Percentiles rank a stretch among this genome's conserved stretches.
phyloP scores from a whole-genome alignment of 1,140 invertebrate species.

The Pachyrhynchus sulphureomaculatus region DNA sequence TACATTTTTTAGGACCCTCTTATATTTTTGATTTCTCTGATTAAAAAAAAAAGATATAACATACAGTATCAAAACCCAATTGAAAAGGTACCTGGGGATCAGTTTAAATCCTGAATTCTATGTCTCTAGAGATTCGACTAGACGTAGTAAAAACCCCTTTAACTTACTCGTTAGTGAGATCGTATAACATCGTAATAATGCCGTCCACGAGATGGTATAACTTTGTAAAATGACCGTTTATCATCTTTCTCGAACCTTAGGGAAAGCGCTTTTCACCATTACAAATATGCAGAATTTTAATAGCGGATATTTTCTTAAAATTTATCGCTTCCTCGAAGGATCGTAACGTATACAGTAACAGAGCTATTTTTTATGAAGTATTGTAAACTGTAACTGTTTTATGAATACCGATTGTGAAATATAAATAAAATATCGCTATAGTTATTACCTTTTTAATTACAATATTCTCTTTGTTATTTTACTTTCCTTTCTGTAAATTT shows the following conservation, averaged over 20 bases:
- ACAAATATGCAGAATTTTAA: conserved; percentile 3
- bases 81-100: conserved; percentile 27
- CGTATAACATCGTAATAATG: conserved; percentile 30
- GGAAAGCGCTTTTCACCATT: conserved; percentile 5
- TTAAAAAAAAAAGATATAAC: too few species aligned
- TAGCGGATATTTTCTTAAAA: not conserved
- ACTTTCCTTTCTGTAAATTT: too few species aligned
- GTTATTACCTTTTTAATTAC: too few species aligned
- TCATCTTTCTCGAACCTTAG: not conserved
- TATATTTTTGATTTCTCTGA: too few species aligned
- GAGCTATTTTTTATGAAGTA: too few species aligned
- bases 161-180: conserved; percentile 1
- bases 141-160: conserved; percentile 29
- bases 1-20: too few species aligned
- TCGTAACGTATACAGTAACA: too few species aligned
- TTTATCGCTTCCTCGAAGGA: too few species aligned
- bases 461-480: too few species aligned
- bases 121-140: conserved; percentile 22
- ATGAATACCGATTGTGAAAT: too few species aligned
- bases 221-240: conserved; percentile 7
- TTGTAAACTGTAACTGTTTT: too few species aligned
- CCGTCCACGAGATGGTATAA: conserved; percentile 8
- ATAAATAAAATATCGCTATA: too few species aligned
- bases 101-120: conserved; percentile 23
- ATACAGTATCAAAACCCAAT: conserved; percentile 7